Evolutionary conservation across 2,113 vertebrate genomes (phyloP).

Genomic region (Tor tambroides): DNA sequence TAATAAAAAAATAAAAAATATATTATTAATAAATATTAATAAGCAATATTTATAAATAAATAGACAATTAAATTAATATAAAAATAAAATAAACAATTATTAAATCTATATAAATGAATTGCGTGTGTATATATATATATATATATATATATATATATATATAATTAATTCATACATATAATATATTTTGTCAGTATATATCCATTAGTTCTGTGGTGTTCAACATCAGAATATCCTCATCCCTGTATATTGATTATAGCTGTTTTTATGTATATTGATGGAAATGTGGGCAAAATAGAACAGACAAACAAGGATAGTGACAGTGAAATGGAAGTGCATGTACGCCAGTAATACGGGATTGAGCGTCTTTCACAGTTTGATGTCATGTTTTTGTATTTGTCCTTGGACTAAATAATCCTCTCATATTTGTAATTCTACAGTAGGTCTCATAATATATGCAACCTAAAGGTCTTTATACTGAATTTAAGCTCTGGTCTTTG

Average conservation of each 20-base stretch:
- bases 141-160: too few relatives aligned
- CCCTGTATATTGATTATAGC: background rate
- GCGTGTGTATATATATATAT: too few relatives aligned
- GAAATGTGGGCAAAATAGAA: background rate
- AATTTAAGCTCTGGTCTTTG: slow-evolving; percentile 2
- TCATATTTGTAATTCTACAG: background rate
- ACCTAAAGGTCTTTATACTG: background rate
- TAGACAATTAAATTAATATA: too few relatives aligned
- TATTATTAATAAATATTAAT: too few relatives aligned
- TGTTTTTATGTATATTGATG: background rate
- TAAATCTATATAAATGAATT: too few relatives aligned
- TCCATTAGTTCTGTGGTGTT: background rate
- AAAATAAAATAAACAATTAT: too few relatives aligned
- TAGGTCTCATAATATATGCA: background rate
- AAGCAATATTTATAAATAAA: too few relatives aligned
- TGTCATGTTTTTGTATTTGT: background rate
- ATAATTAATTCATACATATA: too few relatives aligned
- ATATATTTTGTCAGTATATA: background rate
- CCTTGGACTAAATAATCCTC: slow-evolving; percentile 5
- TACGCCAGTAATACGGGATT: background rate
- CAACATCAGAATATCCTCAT: background rate
- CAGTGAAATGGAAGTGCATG: background rate
- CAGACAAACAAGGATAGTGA: background rate
- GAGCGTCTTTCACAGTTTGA: background rate
- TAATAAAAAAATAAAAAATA: too few relatives aligned